phyloP scores from a whole-genome alignment of 2,113 vertebrate genomes.

The Herpetotheres cachinnans region DNA sequence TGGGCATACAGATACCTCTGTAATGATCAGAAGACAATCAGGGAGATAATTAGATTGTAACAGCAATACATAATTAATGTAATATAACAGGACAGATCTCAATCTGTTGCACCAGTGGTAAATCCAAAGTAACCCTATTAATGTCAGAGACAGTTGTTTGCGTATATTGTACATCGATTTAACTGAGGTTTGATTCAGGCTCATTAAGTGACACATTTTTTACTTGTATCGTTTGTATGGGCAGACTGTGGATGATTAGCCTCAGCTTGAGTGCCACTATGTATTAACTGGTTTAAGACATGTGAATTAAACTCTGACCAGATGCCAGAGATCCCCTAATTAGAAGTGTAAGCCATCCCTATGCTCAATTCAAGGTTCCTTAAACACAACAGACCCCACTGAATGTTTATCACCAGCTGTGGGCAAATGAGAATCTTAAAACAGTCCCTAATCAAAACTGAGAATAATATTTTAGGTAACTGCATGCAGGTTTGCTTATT shows the following conservation, averaged over 20 bases:
- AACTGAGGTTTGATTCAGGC: slow-evolving; percentile 13
- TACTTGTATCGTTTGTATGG: background rate
- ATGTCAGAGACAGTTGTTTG: background rate
- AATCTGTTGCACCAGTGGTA: background rate
- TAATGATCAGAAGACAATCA: background rate
- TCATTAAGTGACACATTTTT: slow-evolving; percentile 30
- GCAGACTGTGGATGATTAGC: slow-evolving; percentile 26
- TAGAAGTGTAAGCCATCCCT: background rate
- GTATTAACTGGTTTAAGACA: slow-evolving; percentile 21
- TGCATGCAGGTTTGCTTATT: background rate
- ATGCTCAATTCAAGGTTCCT: background rate
- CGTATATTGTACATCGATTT: background rate
- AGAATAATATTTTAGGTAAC: background rate
- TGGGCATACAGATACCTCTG: background rate
- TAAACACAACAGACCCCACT: background rate
- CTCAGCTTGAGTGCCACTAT: slow-evolving; percentile 14
- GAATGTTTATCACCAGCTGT: background rate
- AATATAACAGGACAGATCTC: background rate
- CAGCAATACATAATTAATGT: background rate
- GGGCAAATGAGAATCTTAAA: background rate
- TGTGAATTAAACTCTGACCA: slow-evolving; percentile 33
- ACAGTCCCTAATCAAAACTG: background rate
- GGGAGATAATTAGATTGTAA: background rate
- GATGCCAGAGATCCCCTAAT: background rate
- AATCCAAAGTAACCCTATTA: slow-evolving; percentile 18